Evolutionary conservation across 2,113 vertebrate genomes (phyloP), one percentile per base, ranked within the genome.

Genomic region (Elgaria multicarinata): DNA sequence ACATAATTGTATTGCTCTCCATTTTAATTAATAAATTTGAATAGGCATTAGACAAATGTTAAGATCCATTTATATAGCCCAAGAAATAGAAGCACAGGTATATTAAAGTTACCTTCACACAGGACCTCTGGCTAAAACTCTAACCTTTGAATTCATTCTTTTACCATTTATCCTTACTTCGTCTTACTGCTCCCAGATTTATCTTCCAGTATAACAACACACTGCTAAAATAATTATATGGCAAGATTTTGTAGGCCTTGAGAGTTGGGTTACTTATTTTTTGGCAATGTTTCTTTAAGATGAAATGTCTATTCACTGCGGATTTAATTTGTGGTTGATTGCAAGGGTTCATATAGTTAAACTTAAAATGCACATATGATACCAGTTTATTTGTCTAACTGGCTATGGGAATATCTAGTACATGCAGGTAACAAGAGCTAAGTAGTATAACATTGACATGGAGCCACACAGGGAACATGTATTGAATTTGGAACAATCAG

Each of bases 391-490:
- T 76, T 75, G 13, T 33, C 71, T 33, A 62, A 62, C 42, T 42
- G 71, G 71, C 50, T 20, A 31, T 44, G 85, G 26, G 24, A 55
- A 75, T 74, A 58, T 42, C 66, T 31, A 83, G 46, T 71, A 46
- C 83, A 71, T 10, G 24, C 69, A 85, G 69, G 53, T 31, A 85
- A 85, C 71, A 85, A 85, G 42, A 42, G 53, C 39, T 85, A 80
- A 42, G 28, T 28, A 74, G 33, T 39, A 24, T 31, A 55, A 69
- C n/a, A 71, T 20, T 26, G 33, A 71, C 44, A 50, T 50, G 22
- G 67, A 28, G 36, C 26, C 16, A 14, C n/a, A 36, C 36, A 22
- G 20, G 83, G 22, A 72, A 53, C 33, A 50, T 85, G 67, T 67
- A 55, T 7, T 39, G 67, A 72, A 53, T 53, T 1, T n/a, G 46